Base-by-base conservation (phyloP, 2,113 vertebrate genomes). In the Podarcis cretensis region DNA sequence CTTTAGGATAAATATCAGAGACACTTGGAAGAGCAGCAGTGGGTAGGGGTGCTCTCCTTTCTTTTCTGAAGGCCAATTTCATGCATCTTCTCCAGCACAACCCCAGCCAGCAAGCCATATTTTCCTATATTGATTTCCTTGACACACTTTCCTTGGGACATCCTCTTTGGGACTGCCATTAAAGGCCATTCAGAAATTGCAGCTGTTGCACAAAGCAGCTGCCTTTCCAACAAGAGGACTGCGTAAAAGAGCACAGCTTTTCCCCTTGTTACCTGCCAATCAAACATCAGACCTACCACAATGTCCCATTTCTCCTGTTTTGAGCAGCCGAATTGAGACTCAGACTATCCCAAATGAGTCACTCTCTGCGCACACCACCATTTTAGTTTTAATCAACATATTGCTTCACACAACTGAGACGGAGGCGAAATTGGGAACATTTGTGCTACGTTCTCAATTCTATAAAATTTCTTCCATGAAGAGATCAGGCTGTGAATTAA, bases 181-280 rank as follows among this genome's bases (percentile, higher is more conserved):
- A 89, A 88, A 92, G 76, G 23, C 16, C 23, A 87, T 92, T 92
- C 76, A 91, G 66, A 93, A 93, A 91, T 4, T 81, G 27, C 59
- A 90, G 73, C 87, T 87, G 59, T 87, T 89, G 84, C 65, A 85
- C 40, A 89, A 0, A 80, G 27, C 71, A 89, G 35, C n/a, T 94
- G 32, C 74, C 35, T 63, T 83, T 75, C 69, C 77, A 81, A 89
- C 74, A 87, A 65, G 81, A 81, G 20, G 32, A 82, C 8, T 84
- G n/a, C 43, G 66, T 40, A 66, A 81, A 65, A 18, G 86, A 89
- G 37, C 73, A 83, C 48, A 85, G 79, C 5, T 89, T 84, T 35
- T 16, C 40, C 40, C 2, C 73, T 66, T 14, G 5, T 74, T 54
- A 35, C 7, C 40, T 89, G 54, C n/a, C 80, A 86, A 59, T 48